Percentiles rank a stretch among this genome's conserved stretches.
Conservation (phyloP, 2,113 vertebrate species). For the Thermophis baileyi region DNA sequence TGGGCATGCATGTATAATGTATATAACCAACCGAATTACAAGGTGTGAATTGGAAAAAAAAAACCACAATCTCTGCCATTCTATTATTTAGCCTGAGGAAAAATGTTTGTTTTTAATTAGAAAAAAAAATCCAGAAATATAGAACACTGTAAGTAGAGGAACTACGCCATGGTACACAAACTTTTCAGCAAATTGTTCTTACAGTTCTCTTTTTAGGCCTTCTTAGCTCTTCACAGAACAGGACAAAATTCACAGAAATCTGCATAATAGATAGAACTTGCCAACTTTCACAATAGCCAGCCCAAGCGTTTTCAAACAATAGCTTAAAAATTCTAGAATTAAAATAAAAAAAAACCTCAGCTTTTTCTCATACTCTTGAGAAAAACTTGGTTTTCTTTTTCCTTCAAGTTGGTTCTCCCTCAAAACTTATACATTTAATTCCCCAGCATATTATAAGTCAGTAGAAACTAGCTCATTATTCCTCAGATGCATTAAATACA, state of each 20-base stretch:
- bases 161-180: not conserved
- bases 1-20: not conserved
- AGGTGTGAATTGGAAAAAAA: not conserved
- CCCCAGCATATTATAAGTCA: constrained; percentile 18
- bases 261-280: not conserved
- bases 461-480: constrained; percentile 12
- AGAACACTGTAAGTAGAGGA: not conserved
- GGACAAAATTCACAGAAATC: not conserved
- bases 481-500: constrained; percentile 47
- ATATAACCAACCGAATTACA: not conserved
- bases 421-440: not conserved
- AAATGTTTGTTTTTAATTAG: not conserved
- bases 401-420: not conserved
- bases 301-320: not conserved
- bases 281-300: not conserved
- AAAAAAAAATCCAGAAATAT: not conserved
- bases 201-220: not conserved
- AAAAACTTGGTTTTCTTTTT: not conserved
- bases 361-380: not conserved
- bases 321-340: not conserved
- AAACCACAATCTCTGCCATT: not conserved
- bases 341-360: not conserved
- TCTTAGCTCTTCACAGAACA: not conserved
- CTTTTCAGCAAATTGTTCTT: not conserved
- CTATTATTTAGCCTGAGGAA: not conserved